A percentile compares a stretch with the other conserved stretches of the same genome.
phyloP scores from a whole-genome alignment of 2,113 vertebrate species.

The Smithornis capensis region DNA sequence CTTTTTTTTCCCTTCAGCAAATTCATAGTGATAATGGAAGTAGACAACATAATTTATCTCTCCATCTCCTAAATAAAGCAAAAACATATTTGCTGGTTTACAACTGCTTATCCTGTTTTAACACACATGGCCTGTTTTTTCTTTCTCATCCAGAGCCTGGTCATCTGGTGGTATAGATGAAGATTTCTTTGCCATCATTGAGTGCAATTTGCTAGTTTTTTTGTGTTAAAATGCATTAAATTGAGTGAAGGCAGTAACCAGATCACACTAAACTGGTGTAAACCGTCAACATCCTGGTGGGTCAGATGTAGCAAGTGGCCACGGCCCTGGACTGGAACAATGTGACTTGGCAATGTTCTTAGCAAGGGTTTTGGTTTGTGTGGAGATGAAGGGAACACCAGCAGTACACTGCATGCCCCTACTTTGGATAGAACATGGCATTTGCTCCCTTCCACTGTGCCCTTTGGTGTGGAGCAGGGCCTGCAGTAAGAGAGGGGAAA shows the following conservation, averaged over 20 bases:
- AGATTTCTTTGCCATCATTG: not conserved
- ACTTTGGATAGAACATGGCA: not conserved
- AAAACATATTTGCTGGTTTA: not conserved
- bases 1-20: not conserved
- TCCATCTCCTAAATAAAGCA: not conserved
- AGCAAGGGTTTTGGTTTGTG: not conserved
- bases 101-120: not conserved
- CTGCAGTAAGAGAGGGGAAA: not conserved
- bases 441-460: not conserved
- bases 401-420: not conserved
- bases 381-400: not conserved
- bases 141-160: not conserved
- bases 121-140: not conserved
- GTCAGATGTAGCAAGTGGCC: not conserved
- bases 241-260: not conserved
- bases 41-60: not conserved
- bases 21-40: not conserved
- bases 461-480: not conserved
- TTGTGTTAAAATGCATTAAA: not conserved
- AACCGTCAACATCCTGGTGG: not conserved
- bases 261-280: not conserved
- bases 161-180: not conserved
- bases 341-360: accelerated
- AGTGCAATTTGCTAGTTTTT: not conserved
- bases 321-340: accelerated